phyloP scores from a whole-genome alignment of 2,797 vertebrate genomes.

The Gouania willdenowi region DNA sequence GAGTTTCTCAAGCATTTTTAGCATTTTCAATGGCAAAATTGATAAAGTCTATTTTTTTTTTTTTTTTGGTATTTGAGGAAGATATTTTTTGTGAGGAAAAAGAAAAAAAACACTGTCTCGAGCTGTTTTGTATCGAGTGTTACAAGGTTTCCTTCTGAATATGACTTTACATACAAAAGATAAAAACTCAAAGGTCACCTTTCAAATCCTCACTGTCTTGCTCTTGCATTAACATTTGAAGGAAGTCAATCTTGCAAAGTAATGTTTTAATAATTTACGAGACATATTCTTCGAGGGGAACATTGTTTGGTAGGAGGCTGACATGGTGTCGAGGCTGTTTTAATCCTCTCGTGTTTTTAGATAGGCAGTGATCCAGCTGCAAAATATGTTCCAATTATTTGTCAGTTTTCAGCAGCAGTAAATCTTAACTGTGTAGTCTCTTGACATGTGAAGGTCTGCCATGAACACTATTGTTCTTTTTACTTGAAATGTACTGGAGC shows the following conservation, averaged over 20 bases:
- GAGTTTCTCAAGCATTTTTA: no score
- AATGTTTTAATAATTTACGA: neutral
- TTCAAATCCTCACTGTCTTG: neutral
- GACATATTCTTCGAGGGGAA: neutral
- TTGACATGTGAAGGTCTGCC: constrained; percentile 9
- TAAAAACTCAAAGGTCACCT: neutral
- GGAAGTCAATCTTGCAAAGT: neutral
- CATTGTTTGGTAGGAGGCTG: neutral
- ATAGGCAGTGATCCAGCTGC: neutral
- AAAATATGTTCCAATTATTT: neutral
- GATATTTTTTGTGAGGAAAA: neutral
- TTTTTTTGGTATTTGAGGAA: constrained; percentile 12
- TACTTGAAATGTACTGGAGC: constrained; percentile 47
- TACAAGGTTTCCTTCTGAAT: no score
- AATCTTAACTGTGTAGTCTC: constrained; percentile 13
- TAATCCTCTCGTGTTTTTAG: constrained; percentile 7
- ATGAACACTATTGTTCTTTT: constrained; percentile 14
- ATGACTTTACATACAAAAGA: neutral
- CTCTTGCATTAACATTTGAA: neutral
- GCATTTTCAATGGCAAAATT: constrained; percentile 7
- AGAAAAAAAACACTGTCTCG: no score
- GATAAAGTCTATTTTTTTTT: constrained; percentile 4
- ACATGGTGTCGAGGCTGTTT: neutral
- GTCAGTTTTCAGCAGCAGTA: constrained; percentile 6
- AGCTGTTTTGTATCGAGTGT: neutral